Base-by-base conservation (phyloP, 2,113 vertebrate genomes). In the Azemiops feae region DNA sequence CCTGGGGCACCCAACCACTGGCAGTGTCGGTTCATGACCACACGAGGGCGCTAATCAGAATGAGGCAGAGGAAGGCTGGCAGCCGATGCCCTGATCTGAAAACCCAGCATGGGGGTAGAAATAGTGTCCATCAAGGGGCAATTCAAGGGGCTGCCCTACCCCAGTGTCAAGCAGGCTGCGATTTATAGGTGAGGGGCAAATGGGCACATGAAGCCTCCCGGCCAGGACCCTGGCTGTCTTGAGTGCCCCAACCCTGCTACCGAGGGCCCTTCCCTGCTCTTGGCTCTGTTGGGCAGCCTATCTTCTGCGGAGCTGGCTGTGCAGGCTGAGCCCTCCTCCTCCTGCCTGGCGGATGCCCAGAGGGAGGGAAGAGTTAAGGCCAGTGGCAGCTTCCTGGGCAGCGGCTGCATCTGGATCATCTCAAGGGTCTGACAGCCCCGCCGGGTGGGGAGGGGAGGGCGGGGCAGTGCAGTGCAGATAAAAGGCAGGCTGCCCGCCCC, bases 11-110 rank as follows among this genome's bases (percentile, higher is more conserved):
- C 85, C 5, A 34, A 52, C 4, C 23, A 23, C 43, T 11, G 93
- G 95, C 94, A 0, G 0, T 92, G 93, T 53, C 5, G 22, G 60
- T 4, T 3, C 5, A 4, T 86, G 94, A 93, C 95, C 94, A 0
- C 96, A 95, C 91, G 95, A 95, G 96, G 97, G 95, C 96, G 90
- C 87, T 95, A 90, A 89, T 12, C 47, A 52, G 47, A 27, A 8
- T 3, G 4, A 64, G 23, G 55, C 11, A n/a, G 34, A 45, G 50
- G 64, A 89, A 27, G 50, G 25, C 54, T 7, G 27, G 53, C 64
- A 5, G 0, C 20, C 11, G 4, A 7, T 14, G 34, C 34, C 89
- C 23, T n/a, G 25, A n/a, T 12, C 30, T 45, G 8, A 86, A 34
- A 74, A n/a, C 4, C 4, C 47, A 4, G 22, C 18, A 1, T 45